Evolutionary conservation across 2,888 invertebrate genomes (phyloP), one percentile per base, ranked within the genome.

Genomic region (Pseudoips prasinana): DNA sequence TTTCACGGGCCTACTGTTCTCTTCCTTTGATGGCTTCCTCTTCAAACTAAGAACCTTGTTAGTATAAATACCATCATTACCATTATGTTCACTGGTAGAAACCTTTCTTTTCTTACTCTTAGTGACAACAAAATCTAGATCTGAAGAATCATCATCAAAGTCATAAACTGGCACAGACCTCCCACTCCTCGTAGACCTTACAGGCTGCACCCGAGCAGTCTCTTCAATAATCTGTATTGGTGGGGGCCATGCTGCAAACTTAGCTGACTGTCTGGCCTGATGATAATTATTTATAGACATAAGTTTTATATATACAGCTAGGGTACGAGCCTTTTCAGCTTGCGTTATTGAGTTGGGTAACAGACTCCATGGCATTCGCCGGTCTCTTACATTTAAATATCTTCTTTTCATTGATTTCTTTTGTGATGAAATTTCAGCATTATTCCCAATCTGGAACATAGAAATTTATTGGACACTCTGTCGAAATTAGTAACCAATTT

Each of bases 331-430:
- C 54, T 85, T 85, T 44, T 88, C 85, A 11, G 79, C 73, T 22
- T 73, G 74, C 10, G 78, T 75, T 26, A 86, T 56, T 18, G 70
- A 55, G 10, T 53, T 64, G 1, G 88, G 83, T 18, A 88, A 49
- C 7, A 88, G 48, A 39, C 88, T 81, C 88, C 88, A 88, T n/a
- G 88, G 88, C 73, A 88, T 66, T 19, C 88, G 64, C 40, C 84
- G 75, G 29, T 88, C 88, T 50, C 59, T 71, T 0, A 87, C 88
- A 65, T 87, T 79, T 25, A 81, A 39, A 51, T 73, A 80, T 4
- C 73, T 64, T 36, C 87, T 73, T 46, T 81, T 83, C 71, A 87
- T 65, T n/a, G 63, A 66, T 40, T 69, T 78, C 30, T 70, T 47
- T 14, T 64, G 40, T 24, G 57, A 30, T 28, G 41, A 52, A 20